A percentile compares a stretch with the other conserved stretches of the same genome.
These are phyloP conservation scores for Bombylius major DNA, from an alignment of 2,888 invertebrate genomes.

Conservation along the genomic window DNA sequence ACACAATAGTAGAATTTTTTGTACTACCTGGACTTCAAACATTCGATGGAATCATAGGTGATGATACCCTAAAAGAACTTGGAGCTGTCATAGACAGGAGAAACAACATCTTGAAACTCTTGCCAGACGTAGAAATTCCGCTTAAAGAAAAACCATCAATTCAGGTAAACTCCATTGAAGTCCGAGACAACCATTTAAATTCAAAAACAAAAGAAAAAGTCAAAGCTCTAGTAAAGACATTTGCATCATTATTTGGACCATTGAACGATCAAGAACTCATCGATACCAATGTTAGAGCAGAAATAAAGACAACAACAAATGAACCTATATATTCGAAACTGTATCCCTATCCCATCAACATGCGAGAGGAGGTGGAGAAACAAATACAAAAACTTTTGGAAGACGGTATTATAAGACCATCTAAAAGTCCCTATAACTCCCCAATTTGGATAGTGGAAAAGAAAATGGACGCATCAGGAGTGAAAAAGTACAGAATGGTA, in stretches of 20 bases:
- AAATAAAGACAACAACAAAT: conserved; percentile 20
- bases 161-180: conserved; percentile 3
- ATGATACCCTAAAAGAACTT: conserved; percentile 8
- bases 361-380: conserved; percentile 17
- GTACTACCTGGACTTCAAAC: conserved; percentile 6
- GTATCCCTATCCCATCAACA: conserved; percentile 23
- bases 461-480: not conserved
- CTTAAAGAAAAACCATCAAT: conserved; percentile 3
- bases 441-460: not conserved
- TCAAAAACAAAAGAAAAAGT: not conserved
- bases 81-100: conserved; percentile 4
- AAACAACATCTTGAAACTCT: not conserved
- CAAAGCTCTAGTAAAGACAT: not conserved
- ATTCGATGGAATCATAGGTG: conserved; percentile 8
- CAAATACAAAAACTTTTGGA: not conserved
- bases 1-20: conserved; percentile 5
- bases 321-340: conserved; percentile 20
- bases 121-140: conserved; percentile 7
- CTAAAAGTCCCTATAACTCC: not conserved
- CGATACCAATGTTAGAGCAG: conserved; percentile 18
- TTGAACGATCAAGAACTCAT: conserved; percentile 3
- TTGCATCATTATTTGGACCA: conserved; percentile 1
- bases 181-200: not conserved
- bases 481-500: not conserved
- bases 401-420: not conserved